phyloP scores from a whole-genome alignment of 1,140 invertebrate species.

The Tribolium madens region DNA sequence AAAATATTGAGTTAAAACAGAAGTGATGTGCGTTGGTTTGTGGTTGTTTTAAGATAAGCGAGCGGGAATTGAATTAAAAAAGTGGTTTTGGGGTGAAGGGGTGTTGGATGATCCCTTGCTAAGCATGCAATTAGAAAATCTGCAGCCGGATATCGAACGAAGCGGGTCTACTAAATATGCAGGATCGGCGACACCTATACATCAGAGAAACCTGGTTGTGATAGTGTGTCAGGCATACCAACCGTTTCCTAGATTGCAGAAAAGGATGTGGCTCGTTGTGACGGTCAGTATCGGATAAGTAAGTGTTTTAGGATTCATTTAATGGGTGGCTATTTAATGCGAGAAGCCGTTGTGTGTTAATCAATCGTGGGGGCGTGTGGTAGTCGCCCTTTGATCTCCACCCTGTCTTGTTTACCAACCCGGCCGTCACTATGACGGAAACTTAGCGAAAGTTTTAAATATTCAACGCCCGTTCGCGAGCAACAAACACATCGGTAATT shows the following conservation, averaged over 20 bases:
- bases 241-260: conserved; percentile 29
- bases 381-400: conserved; percentile 47
- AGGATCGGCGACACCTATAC: conserved; percentile 57
- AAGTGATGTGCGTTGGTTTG: neutral
- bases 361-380: conserved; percentile 46
- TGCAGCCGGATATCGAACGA: conserved; percentile 50
- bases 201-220: conserved; percentile 52
- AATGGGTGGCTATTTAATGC: conserved; percentile 44
- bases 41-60: neutral
- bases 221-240: conserved; percentile 52
- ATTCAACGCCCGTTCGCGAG: conserved; percentile 48
- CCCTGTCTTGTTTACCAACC: conserved; percentile 49
- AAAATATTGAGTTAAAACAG: too few species aligned
- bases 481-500: conserved; percentile 49
- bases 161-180: conserved; percentile 55
- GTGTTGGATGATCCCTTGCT: conserved; percentile 21
- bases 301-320: conserved; percentile 52
- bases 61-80: neutral
- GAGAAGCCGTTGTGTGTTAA: conserved; percentile 50
- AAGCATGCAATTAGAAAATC: conserved; percentile 53
- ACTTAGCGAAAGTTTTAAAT: conserved; percentile 53
- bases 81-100: neutral
- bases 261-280: conserved; percentile 31
- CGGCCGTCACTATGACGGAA: conserved; percentile 42
- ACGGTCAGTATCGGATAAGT: conserved; percentile 51